Percentiles rank a stretch among this genome's conserved stretches.
Conservation (phyloP, 2,888 invertebrate species). For the Aelia acuminata region DNA sequence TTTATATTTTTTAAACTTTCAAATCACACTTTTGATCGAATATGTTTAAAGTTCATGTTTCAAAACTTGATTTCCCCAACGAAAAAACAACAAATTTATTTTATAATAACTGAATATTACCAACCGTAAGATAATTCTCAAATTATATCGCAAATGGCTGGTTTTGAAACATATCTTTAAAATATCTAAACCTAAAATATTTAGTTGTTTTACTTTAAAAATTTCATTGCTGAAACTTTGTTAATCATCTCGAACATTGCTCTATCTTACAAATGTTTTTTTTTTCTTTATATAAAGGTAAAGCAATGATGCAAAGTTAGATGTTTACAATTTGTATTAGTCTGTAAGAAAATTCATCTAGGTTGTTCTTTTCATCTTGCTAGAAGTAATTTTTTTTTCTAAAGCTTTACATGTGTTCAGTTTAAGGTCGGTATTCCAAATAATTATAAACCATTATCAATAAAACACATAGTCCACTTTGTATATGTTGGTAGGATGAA, state of each 20-base stretch:
- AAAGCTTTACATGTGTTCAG: not conserved
- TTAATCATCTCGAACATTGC: not conserved
- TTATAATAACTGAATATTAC: too few species aligned
- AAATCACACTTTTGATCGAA: not conserved
- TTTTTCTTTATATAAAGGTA: not conserved
- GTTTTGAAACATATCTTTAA: not conserved
- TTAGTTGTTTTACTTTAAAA: not conserved
- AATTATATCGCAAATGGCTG: not conserved
- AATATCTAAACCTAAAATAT: not conserved
- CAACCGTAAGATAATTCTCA: too few species aligned
- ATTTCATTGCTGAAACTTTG: not conserved
- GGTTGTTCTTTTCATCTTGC: slow-evolving; percentile 13
- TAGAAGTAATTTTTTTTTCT: not conserved
- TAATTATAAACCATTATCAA: not conserved
- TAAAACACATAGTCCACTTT: not conserved
- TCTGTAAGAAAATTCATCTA: slow-evolving; percentile 20
- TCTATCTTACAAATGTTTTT: not conserved
- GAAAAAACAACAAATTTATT: not conserved
- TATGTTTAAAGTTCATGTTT: not conserved
- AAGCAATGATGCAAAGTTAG: not conserved
- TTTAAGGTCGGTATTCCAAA: not conserved
- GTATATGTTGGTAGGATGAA: not conserved
- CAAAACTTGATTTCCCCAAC: not conserved
- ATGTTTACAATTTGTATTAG: not conserved
- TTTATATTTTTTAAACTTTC: not conserved